Evolutionary conservation across 2,797 vertebrate species (phyloP).

Genomic region (Malacoctenus gilli): DNA sequence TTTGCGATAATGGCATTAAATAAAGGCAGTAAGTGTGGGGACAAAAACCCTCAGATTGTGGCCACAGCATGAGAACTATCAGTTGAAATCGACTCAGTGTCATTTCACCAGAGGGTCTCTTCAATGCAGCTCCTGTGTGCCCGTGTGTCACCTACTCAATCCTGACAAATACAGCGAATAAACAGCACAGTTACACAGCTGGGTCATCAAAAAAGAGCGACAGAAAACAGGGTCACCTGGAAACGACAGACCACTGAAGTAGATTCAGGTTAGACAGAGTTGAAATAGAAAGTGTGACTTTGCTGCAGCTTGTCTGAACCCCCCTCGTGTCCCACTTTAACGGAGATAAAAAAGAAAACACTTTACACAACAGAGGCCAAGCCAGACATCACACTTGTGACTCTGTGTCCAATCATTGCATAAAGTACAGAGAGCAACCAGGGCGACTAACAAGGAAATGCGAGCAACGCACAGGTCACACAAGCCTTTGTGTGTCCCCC

Average conservation of each 20-base stretch:
- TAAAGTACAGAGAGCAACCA: conserved; percentile 7
- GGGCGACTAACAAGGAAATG: conserved; percentile 3
- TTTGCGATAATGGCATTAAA: not conserved
- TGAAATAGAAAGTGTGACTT: conserved; percentile 12
- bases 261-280: conserved; percentile 18
- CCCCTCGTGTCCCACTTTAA: conserved; percentile 14
- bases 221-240: too few species aligned
- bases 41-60: not conserved
- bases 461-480: conserved; percentile 7
- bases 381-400: conserved; percentile 23
- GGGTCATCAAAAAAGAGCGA: conserved; percentile 32
- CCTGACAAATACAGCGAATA: conserved; percentile 10
- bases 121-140: conserved; percentile 5
- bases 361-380: conserved; percentile 36
- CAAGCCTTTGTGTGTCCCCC: conserved; percentile 1
- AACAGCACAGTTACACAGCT: conserved; percentile 27
- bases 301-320: conserved; percentile 18
- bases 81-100: not conserved
- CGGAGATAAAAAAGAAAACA: conserved; percentile 35
- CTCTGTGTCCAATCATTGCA: conserved; percentile 30
- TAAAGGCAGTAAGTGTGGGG: not conserved
- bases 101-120: not conserved
- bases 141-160: conserved; percentile 1
- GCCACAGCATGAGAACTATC: too few species aligned
- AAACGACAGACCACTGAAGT: conserved; percentile 23